Conservation (phyloP, 2,797 vertebrate genomes). For the Limosa lapponica region DNA sequence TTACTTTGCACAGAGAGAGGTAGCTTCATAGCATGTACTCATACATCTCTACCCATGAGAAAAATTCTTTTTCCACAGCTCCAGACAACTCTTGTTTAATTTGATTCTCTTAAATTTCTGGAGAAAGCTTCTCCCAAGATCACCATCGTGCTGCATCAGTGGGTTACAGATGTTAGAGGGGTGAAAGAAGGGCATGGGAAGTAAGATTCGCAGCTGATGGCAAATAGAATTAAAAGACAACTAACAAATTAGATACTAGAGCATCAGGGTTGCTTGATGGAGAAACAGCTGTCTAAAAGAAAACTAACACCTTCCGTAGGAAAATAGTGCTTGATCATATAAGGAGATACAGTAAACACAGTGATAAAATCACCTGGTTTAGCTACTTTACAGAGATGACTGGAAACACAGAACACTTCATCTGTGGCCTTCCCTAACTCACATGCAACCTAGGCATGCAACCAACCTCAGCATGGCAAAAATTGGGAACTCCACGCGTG, state of each 20-base stretch:
- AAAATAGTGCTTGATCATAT: neutral
- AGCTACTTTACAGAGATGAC: neutral
- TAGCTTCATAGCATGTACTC: neutral
- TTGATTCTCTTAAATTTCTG: neutral
- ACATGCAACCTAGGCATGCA: neutral
- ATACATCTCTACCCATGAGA: neutral
- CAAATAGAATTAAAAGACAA: neutral
- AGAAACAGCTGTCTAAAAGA: neutral
- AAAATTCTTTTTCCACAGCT: neutral
- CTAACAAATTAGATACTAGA: neutral
- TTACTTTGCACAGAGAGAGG: neutral
- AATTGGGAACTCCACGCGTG: rapidly evolving
- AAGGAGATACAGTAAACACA: neutral
- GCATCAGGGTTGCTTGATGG: neutral
- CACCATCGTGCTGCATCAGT: neutral
- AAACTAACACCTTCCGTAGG: neutral
- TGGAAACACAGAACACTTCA: neutral
- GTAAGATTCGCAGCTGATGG: neutral
- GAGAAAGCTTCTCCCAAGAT: neutral
- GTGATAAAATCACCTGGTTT: neutral
- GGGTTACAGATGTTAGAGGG: neutral
- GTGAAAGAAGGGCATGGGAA: neutral
- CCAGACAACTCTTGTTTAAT: neutral
- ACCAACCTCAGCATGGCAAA: neutral
- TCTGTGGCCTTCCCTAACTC: neutral